phyloP scores from a whole-genome alignment of 2,113 vertebrate species.

The Tautogolabrus adspersus region DNA sequence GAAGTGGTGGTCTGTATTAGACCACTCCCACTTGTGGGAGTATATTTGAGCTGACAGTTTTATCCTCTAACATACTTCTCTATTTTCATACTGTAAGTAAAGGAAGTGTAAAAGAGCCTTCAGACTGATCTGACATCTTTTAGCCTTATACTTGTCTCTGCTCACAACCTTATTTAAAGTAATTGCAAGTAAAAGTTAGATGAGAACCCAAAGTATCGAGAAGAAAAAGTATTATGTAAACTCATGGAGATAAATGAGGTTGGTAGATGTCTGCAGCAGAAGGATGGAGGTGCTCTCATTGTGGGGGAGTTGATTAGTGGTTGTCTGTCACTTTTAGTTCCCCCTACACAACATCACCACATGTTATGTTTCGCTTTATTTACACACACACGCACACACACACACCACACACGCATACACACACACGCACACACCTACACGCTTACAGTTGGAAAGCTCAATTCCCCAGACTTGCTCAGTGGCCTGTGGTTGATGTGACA shows the following conservation, averaged over 20 bases:
- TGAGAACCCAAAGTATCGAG: background rate
- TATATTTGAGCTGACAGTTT: no score
- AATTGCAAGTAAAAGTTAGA: background rate
- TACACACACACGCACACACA: background rate
- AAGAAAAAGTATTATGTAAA: slow-evolving; percentile 53
- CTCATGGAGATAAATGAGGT: slow-evolving; percentile 90
- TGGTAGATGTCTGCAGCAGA: slow-evolving; percentile 88
- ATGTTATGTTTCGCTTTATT: background rate
- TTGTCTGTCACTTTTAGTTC: slow-evolving; percentile 88
- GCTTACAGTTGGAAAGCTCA: slow-evolving; percentile 34
- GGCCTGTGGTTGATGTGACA: slow-evolving; percentile 83
- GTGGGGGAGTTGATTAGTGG: slow-evolving; percentile 90
- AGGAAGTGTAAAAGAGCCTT: no score
- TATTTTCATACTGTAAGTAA: no score
- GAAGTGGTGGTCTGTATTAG: no score
- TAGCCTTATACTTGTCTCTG: no score
- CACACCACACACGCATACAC: slow-evolving; percentile 9
- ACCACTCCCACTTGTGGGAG: no score
- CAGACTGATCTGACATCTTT: no score
- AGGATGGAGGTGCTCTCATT: slow-evolving; percentile 86
- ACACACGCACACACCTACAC: slow-evolving; percentile 30
- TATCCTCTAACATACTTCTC: no score
- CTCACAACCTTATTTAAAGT: background rate
- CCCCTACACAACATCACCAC: slow-evolving; percentile 12
- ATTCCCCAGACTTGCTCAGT: slow-evolving; percentile 74